Evolutionary conservation across 1,140 invertebrate species (phyloP), one percentile per base, ranked within the genome.

Genomic region (Drusus annulatus): DNA sequence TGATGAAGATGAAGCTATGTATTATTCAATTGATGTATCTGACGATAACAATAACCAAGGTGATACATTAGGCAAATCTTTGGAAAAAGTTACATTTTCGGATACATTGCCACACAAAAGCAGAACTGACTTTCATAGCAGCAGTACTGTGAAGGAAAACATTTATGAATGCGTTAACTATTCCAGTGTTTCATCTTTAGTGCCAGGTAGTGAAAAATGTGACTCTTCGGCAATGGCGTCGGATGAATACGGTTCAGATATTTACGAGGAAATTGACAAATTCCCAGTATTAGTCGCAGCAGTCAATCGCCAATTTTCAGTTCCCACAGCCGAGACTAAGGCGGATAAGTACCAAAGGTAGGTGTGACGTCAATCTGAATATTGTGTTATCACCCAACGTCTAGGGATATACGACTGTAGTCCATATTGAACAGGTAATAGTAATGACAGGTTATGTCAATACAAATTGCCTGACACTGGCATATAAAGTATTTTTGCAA

Each of bases 341-440:
- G 89, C 88, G 84, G 88, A 89, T 82, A 89, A 89, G 85, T 89
- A 89, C 86, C 83, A 87, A 85, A 88, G 88, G 88, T 89, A 84
- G 87, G 87, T 60, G 36, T 60, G 60, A 76, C 60, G 60, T 76
- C 74, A 60, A 16, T 17, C 63, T 19, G 56, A 60, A 21, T 60
- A 17, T 21, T 31, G 3, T 45, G 10, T 45, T 45, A 65, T 28
- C 62, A 65, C 62, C 3, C 36, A 28, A 65, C 23, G 23, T 16
- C 19, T 25, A 16, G 17, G 54, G 7, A 56, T 4, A 8, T 10
- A 21, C 8, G 54, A 56, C 19, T 19, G 8, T 60, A 15, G 17
- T 23, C 0, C 56, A 19, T 13, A 19, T n/a, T 60, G 16, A 23
- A 45, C 1, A 45, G 36, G 36, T 45, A 45, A 13, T 45, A 10